A percentile compares a stretch with the other conserved stretches of the same genome.
These are phyloP conservation scores for Drosophila meridiana DNA, from an alignment of 2,888 invertebrate genomes.

Conservation along the genomic window DNA sequence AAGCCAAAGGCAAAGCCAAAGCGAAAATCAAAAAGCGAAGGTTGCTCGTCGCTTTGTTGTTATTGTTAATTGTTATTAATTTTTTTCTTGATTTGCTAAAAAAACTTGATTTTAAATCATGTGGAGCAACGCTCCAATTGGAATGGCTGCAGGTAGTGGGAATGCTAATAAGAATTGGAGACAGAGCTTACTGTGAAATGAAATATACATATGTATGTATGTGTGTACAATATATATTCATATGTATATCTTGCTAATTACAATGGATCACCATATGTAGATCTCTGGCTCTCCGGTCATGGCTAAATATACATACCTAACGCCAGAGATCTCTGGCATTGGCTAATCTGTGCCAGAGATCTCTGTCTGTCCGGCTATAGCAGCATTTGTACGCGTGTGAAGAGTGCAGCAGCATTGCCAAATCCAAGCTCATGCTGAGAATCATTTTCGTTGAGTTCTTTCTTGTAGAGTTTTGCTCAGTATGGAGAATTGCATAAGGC, in stretches of 20 bases:
- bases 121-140: constrained; percentile 1
- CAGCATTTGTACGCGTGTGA: neutral
- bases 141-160: constrained; percentile 1
- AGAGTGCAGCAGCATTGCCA: constrained; percentile 5
- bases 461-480: constrained; percentile 14
- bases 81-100: constrained; percentile 16
- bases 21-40: constrained; percentile 61
- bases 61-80: constrained; percentile 67
- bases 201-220: neutral
- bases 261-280: neutral
- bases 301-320: neutral
- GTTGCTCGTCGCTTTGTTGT: constrained; percentile 41
- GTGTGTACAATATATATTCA: too few relatives aligned
- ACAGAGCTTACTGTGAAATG: neutral
- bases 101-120: constrained; percentile 20
- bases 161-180: neutral
- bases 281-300: neutral
- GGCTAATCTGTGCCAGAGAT: neutral
- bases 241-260: constrained; percentile 2
- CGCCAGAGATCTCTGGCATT: neutral
- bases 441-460: constrained; percentile 18
- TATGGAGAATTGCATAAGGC: constrained; percentile 48
- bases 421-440: constrained; percentile 11
- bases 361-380: neutral
- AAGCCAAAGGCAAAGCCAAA: constrained; percentile 62